Percentiles rank a stretch among this genome's conserved stretches.
phyloP scores from a whole-genome alignment of 2,113 vertebrate species.

The Paradoxurus hermaphroditus region DNA sequence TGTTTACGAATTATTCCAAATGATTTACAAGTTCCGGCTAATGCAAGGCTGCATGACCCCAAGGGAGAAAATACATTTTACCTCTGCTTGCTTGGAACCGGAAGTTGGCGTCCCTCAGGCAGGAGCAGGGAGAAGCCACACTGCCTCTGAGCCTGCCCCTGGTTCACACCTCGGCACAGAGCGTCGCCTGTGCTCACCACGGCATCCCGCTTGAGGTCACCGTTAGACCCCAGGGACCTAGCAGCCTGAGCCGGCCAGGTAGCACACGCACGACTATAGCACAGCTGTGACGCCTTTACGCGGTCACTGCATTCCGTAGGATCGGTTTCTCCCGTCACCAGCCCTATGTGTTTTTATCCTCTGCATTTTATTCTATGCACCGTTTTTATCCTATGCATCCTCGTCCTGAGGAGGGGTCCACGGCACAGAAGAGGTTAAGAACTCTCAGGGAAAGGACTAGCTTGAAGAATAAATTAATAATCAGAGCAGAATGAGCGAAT shows the following conservation, averaged over 20 bases:
- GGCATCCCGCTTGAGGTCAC: rapidly evolving
- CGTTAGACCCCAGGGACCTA: neutral
- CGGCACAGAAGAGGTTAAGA: conserved; percentile 17
- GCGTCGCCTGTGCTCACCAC: neutral
- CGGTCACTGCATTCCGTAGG: rapidly evolving
- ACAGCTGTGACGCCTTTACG: rapidly evolving
- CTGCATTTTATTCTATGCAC: neutral
- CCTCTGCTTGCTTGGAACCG: neutral
- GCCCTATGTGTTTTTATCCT: neutral
- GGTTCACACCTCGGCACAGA: rapidly evolving
- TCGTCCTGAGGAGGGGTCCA: neutral
- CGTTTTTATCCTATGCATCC: neutral
- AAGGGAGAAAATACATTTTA: neutral
- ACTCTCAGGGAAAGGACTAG: neutral
- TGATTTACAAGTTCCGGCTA: neutral
- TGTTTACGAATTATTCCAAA: neutral
- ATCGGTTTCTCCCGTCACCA: rapidly evolving
- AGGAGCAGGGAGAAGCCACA: neutral
- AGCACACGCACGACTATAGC: rapidly evolving
- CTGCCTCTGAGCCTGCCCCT: neutral
- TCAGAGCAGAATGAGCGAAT: conserved; percentile 36
- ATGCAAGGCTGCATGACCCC: neutral
- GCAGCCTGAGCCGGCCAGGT: too few species aligned
- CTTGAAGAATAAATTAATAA: conserved; percentile 49
- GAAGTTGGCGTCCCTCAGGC: neutral